A percentile compares a stretch with the other conserved stretches of the same genome.
Evolutionary conservation across 2,888 invertebrate species (phyloP).

Genomic region (Alitta virens): DNA sequence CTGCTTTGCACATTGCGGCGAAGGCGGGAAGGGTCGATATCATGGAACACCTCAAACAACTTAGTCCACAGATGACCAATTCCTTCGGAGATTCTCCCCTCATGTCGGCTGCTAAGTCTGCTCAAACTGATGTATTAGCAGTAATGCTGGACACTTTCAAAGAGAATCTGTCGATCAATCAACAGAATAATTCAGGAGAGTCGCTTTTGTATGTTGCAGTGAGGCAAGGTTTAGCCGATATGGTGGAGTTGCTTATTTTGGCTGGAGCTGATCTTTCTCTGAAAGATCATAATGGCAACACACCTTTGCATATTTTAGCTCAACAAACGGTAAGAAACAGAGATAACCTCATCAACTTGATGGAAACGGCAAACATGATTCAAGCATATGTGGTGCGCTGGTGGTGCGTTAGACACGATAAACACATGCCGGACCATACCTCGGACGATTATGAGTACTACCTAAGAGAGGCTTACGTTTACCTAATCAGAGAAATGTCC

Average conservation of each 20-base stretch:
- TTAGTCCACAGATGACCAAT: slow-evolving; percentile 6
- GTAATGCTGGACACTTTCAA: slow-evolving; percentile 25
- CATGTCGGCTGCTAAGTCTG: slow-evolving; percentile 26
- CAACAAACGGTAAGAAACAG: slow-evolving; percentile 30
- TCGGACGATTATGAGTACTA: slow-evolving; percentile 25
- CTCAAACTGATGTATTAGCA: slow-evolving; percentile 3
- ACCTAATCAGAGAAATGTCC: slow-evolving; percentile 34
- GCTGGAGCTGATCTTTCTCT: slow-evolving; percentile 39
- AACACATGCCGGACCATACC: slow-evolving; percentile 36
- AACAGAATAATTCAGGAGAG: slow-evolving; percentile 23
- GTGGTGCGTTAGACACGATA: slow-evolving; percentile 42
- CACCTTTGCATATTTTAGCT: slow-evolving; percentile 42
- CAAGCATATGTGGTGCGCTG: slow-evolving; percentile 36
- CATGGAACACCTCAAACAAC: slow-evolving; percentile 5
- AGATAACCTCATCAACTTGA: slow-evolving; percentile 22
- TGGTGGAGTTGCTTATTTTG: slow-evolving; percentile 34
- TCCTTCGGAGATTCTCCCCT: slow-evolving; percentile 27
- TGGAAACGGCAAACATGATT: slow-evolving; percentile 35
- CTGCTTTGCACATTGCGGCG: slow-evolving; percentile 50
- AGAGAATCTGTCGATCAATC: slow-evolving; percentile 26
- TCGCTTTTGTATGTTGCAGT: slow-evolving; percentile 29
- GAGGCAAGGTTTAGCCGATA: slow-evolving; percentile 15
- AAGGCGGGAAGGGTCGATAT: slow-evolving; percentile 23
- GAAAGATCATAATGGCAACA: slow-evolving; percentile 40
- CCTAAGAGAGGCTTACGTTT: slow-evolving; percentile 35